Evolutionary conservation across 2,113 vertebrate species (phyloP).

Genomic region (Bambusicola thoracicus): DNA sequence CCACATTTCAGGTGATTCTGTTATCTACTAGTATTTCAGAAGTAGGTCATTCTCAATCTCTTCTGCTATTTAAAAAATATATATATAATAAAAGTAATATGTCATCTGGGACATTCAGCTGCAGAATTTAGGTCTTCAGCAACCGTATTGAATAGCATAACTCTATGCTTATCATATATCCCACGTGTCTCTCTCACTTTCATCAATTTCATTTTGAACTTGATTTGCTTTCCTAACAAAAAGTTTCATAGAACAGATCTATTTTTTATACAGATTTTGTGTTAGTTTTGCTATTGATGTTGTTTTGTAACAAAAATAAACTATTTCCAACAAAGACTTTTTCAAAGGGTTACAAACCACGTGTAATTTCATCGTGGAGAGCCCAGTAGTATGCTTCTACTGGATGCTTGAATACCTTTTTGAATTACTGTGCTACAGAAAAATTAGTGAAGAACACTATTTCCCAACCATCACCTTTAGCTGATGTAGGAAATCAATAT

Average conservation of each 20-base stretch:
- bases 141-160: neutral
- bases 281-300: too few relatives aligned
- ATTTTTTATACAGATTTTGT: neutral
- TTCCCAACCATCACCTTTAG: neutral
- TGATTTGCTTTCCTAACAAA: neutral
- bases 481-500: neutral
- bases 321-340: neutral
- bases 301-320: neutral
- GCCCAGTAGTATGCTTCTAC: neutral
- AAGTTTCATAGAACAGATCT: neutral
- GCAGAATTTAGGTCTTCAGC: neutral
- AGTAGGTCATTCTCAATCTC: neutral
- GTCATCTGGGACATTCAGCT: neutral
- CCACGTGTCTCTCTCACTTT: neutral
- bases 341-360: neutral
- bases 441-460: neutral
- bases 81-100: neutral
- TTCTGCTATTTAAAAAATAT: neutral
- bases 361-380: neutral
- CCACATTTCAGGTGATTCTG: neutral
- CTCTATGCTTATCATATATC: neutral
- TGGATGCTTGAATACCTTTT: neutral
- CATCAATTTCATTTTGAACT: neutral
- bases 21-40: neutral
- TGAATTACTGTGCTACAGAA: neutral